phyloP scores from a whole-genome alignment of 2,888 invertebrate species.

The Stratiomys singularior region DNA sequence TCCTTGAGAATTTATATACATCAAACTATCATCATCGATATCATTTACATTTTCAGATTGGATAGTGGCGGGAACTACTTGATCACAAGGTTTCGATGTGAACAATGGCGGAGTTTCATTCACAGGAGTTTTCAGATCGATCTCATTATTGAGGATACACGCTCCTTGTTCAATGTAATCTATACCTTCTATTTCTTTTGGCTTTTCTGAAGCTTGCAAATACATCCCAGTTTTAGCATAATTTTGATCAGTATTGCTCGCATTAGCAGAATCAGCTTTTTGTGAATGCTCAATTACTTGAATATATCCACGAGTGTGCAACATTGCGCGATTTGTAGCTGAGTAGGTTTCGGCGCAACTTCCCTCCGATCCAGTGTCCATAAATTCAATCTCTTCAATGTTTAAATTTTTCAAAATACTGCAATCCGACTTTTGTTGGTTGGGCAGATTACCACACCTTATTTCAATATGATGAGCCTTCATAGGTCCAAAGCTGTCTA shows the following conservation, averaged over 20 bases:
- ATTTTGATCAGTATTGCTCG: conserved; percentile 2
- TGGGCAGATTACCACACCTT: conserved; percentile 55
- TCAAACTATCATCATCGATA: conserved; percentile 71
- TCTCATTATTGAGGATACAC: conserved; percentile 61
- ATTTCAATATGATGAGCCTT: conserved; percentile 48
- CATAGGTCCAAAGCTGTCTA: conserved; percentile 49
- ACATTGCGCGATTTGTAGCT: conserved; percentile 67
- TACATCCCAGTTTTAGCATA: conserved; percentile 5
- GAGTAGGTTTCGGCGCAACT: conserved; percentile 73
- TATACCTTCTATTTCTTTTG: conserved; percentile 66
- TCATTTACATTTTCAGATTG: conserved; percentile 59
- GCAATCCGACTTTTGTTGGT: conserved; percentile 61
- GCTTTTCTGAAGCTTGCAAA: not conserved
- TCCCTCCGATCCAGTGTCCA: conserved; percentile 88
- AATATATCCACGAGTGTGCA: conserved; percentile 74
- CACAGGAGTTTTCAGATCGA: conserved; percentile 65
- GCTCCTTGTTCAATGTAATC: conserved; percentile 70
- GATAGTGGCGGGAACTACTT: conserved; percentile 27
- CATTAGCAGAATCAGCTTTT: not conserved
- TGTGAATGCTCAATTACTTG: conserved; percentile 69
- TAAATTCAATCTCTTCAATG: conserved; percentile 84
- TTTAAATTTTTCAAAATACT: conserved; percentile 68
- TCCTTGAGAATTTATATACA: conserved; percentile 67
- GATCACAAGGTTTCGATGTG: conserved; percentile 32
- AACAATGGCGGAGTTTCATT: conserved; percentile 61